Conservation (phyloP, 2,113 vertebrate species). For the crab-eating macaque (Macaca fascicularis) region T2T-MFA8v1.1 NC_088375.1:169061501-169062000, state of each 20-base stretch:
- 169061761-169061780: background rate
- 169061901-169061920: background rate
- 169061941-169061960: background rate
- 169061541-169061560: conserved; percentile 71
- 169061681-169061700: conserved; percentile 79
- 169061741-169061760: background rate
- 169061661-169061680: conserved; percentile 81
- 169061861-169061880: background rate
- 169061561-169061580: conserved; percentile 79
- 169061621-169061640: conserved; percentile 78
- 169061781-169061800: background rate
- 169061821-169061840: background rate
- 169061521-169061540: conserved; percentile 50
- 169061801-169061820: background rate
- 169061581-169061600: conserved; percentile 74
- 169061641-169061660: conserved; percentile 80
- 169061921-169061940: background rate
- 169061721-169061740: conserved; percentile 52
- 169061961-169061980: background rate
- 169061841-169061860: background rate
- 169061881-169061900: background rate
- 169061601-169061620: conserved; percentile 72
- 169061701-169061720: conserved; percentile 65
- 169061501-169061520: conserved; percentile 57
- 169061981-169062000: background rate